A percentile compares a stretch with the other conserved stretches of the same genome.
Conservation (phyloP, 2,797 vertebrate genomes). For the Megalops cyprinoides region DNA sequence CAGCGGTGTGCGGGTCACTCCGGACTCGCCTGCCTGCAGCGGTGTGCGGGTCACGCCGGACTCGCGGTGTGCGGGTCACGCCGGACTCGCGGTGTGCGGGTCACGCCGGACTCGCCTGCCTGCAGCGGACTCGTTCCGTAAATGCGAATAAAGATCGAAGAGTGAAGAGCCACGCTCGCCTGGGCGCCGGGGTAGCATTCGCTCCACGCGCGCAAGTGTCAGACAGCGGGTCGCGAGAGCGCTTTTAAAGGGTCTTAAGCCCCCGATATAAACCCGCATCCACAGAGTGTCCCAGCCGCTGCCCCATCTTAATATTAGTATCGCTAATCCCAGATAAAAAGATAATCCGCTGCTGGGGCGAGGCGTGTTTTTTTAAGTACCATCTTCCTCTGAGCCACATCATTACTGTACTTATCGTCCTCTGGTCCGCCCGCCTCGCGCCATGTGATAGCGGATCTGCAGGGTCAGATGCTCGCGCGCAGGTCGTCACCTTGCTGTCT, state of each 20-base stretch:
- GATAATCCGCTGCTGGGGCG: conserved; percentile 68
- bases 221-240: conserved; percentile 43
- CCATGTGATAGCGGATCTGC: neutral
- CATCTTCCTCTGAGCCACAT: neutral
- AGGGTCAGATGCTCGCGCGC: neutral
- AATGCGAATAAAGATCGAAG: too few species aligned
- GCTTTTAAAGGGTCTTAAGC: conserved; percentile 71
- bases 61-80: too few species aligned
- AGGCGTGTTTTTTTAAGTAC: conserved; percentile 57
- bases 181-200: conserved; percentile 33
- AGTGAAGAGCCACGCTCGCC: too few species aligned
- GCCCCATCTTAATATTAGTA: conserved; percentile 59
- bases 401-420: too few species aligned
- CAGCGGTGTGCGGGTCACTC: too few species aligned
- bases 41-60: too few species aligned
- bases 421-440: too few species aligned
- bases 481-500: neutral
- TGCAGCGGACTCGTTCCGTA: too few species aligned
- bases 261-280: conserved; percentile 62
- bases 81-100: too few species aligned
- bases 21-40: too few species aligned
- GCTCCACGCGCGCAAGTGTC: conserved; percentile 40
- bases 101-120: too few species aligned
- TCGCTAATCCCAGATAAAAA: conserved; percentile 78
- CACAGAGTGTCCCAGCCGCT: conserved; percentile 60